Percentiles rank a stretch among this genome's conserved stretches.
Conservation (phyloP, 2,888 invertebrate species). For the Drosophila formosana region DNA sequence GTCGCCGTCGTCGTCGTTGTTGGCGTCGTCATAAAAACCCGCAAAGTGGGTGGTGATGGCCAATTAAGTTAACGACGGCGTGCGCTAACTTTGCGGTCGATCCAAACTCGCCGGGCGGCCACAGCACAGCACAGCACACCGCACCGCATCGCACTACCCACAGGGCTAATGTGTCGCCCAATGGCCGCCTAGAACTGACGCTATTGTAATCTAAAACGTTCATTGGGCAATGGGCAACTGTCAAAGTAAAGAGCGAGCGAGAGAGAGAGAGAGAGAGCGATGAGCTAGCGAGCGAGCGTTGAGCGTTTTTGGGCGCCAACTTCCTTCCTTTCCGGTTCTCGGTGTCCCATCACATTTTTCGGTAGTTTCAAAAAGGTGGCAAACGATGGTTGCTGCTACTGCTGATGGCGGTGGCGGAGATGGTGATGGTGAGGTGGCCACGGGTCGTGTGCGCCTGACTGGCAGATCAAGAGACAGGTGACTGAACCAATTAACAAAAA, state of each 20-base stretch:
- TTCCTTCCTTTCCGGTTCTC: conserved; percentile 55
- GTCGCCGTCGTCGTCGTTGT: conserved; percentile 23
- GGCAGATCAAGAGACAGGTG: conserved; percentile 83
- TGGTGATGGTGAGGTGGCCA: conserved; percentile 34
- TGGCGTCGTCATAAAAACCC: conserved; percentile 72
- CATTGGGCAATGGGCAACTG: conserved; percentile 61
- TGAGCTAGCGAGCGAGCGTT: not conserved
- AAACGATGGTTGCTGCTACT: not conserved
- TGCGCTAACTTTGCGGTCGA: conserved; percentile 76
- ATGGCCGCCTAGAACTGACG: conserved; percentile 45
- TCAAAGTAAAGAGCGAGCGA: conserved; percentile 15
- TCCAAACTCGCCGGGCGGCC: conserved; percentile 48
- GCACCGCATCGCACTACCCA: conserved; percentile 27
- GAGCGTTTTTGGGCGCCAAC: conserved; percentile 28
- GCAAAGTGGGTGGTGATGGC: conserved; percentile 78
- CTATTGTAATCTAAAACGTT: conserved; percentile 82
- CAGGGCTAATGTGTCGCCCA: conserved; percentile 56
- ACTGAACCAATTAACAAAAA: conserved; percentile 83
- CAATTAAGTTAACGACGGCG: conserved; percentile 79
- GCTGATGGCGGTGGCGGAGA: no score
- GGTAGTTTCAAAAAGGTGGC: conserved; percentile 21
- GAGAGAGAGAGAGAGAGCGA: conserved; percentile 2
- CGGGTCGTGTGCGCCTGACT: conserved; percentile 77
- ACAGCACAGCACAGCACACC: conserved; percentile 13
- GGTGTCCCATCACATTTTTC: conserved; percentile 6